A percentile compares a stretch with the other conserved stretches of the same genome.
phyloP scores from a whole-genome alignment of 2,888 invertebrate genomes.

The Apamea epomidion region DNA sequence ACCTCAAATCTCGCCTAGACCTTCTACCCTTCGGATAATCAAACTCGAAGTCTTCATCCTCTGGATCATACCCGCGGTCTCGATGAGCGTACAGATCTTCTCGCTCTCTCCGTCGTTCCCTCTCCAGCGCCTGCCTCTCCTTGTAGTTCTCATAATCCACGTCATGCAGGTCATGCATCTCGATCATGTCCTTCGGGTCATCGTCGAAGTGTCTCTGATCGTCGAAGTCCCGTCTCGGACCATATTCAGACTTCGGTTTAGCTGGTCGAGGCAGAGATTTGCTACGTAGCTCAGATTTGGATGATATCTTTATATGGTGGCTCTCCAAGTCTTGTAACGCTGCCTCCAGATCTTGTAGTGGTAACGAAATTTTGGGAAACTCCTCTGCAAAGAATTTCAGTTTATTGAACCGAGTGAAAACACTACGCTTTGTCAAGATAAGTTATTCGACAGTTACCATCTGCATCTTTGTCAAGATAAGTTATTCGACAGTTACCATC shows the following conservation, averaged over 20 bases:
- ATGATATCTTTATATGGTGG: conserved; percentile 79
- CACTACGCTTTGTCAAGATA: not conserved
- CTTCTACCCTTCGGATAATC: conserved; percentile 78
- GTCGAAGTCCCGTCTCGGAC: conserved; percentile 80
- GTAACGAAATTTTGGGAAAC: conserved; percentile 86
- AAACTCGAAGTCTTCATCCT: conserved; percentile 85
- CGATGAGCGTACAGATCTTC: conserved; percentile 75
- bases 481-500: conserved; percentile 71
- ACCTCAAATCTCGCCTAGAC: conserved; percentile 75
- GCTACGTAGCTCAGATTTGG: conserved; percentile 79
- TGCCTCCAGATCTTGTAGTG: conserved; percentile 85
- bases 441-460: conserved; percentile 69
- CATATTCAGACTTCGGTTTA: conserved; percentile 79
- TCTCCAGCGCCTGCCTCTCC: conserved; percentile 84
- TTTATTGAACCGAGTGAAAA: not conserved
- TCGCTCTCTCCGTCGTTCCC: conserved; percentile 72
- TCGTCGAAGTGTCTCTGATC: conserved; percentile 79
- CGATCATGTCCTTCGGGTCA: conserved; percentile 82
- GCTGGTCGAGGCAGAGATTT: conserved; percentile 85
- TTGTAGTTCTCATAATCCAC: conserved; percentile 88
- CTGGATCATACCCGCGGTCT: conserved; percentile 85
- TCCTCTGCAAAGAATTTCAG: conserved; percentile 74
- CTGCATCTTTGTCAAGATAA: conserved; percentile 73
- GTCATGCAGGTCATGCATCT: conserved; percentile 86
- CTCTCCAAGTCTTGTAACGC: conserved; percentile 84